phyloP scores from a whole-genome alignment of 2,113 vertebrate species.

The Pogonocichla stellata region DNA sequence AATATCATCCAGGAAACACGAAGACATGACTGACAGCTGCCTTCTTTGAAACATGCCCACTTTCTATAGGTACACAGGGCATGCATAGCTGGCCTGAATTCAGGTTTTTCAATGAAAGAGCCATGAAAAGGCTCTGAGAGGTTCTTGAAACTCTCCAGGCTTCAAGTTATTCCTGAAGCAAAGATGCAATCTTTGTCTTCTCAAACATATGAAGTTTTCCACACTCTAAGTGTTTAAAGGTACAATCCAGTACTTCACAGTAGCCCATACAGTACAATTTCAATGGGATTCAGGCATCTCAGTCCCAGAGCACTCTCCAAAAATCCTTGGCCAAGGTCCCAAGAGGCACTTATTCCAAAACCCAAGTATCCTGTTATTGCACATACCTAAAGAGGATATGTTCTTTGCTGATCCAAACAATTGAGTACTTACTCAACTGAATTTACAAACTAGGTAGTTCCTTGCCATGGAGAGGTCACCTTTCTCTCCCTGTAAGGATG shows the following conservation, averaged over 20 bases:
- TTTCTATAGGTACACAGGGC: neutral
- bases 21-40: neutral
- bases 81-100: neutral
- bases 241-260: neutral
- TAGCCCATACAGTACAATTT: neutral
- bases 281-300: neutral
- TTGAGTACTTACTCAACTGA: neutral
- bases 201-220: neutral
- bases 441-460: neutral
- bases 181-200: neutral
- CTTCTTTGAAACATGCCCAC: neutral
- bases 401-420: neutral
- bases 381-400: neutral
- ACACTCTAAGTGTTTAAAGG: neutral
- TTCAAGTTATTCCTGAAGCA: neutral
- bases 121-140: neutral
- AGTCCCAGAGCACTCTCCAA: neutral
- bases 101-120: neutral
- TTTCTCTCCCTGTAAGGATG: neutral
- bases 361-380: conserved; percentile 18
- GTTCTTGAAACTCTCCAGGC: neutral
- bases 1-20: neutral
- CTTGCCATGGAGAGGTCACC: neutral
- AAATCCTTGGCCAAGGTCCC: conserved; percentile 22
- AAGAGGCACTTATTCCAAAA: conserved; percentile 26